Evolutionary conservation across 30 jellyfish, hydroid and myxozoan species (phyloP).

Genomic region (Aurelia sp.): DNA sequence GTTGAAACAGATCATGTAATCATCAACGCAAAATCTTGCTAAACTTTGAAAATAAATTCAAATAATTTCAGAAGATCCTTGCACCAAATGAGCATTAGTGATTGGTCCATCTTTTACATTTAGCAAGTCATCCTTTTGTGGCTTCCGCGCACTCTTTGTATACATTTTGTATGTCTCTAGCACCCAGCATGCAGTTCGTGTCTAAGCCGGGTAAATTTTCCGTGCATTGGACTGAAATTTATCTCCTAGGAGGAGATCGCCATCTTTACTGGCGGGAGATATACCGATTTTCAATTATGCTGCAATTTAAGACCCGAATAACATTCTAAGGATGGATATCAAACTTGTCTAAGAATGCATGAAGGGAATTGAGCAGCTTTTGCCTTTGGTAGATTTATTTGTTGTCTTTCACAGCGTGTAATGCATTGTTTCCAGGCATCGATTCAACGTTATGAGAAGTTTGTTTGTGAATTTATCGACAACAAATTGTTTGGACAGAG

Average conservation of each 20-base stretch:
- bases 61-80: not conserved
- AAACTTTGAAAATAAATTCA: not conserved
- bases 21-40: too few species aligned
- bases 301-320: too few species aligned
- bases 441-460: too few species aligned
- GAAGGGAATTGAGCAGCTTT: too few species aligned
- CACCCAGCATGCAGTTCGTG: constrained; percentile 82
- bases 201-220: constrained; percentile 68
- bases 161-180: constrained; percentile 32
- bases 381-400: too few species aligned
- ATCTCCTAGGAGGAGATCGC: constrained; percentile 33
- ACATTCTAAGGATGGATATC: too few species aligned
- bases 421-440: too few species aligned
- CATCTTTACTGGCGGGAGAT: constrained; percentile 45
- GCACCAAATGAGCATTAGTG: not conserved
- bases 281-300: not conserved
- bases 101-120: constrained; percentile 10
- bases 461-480: too few species aligned
- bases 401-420: too few species aligned
- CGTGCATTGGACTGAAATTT: constrained; percentile 22
- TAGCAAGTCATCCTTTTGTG: constrained; percentile 8
- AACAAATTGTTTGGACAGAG: too few species aligned
- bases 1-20: too few species aligned
- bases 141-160: constrained; percentile 73
- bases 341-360: too few species aligned